Base-by-base conservation (phyloP, 2,888 invertebrate genomes). In the Tetrapedia diversipes region DNA sequence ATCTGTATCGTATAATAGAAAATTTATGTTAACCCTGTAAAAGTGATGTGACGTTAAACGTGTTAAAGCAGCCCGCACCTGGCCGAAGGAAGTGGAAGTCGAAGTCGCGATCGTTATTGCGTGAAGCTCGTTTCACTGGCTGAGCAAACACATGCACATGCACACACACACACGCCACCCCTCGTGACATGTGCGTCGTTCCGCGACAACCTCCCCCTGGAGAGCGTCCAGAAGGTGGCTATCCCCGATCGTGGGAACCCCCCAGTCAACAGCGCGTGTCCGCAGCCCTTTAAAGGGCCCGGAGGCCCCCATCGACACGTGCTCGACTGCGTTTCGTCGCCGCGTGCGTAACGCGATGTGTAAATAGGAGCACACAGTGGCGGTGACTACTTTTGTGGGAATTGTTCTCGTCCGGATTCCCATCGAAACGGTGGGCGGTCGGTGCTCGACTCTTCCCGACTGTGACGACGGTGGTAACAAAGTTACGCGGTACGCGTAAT, bases 381-480 rank as follows among this genome's bases (percentile, higher is more conserved):
- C 57, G 65, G 47, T 57, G 77, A 41, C 32, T 43, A 37, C 61
- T 45, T 73, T 74, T 83, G 81, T 83, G 83, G 84, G 83, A 83
- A 83, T 71, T 69, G 70, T 74, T 71, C 66, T 24, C 41, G 24
- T 1, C 27, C 24, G 43, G 43, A 69, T 83, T 83, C 83, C 84
- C 83, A 83, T 81, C 82, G 78, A 45, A 34, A 34, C 43, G 37
- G 19, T 10, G 59, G 39, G 54, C 22, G 32, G 51, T 49, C 60
- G 29, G 4, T 61, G 22, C 67, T 53, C 72, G 73, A 65, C 64
- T 75, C 60, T 60, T 41, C 29, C 11, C 16, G 19, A 6, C 22
- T 43, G n/a, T 22, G n/a, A 19, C 53, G 19, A 16, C 6, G n/a
- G n/a, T n/a, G n/a, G 41, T 16, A 41, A n/a, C 41, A 14, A n/a